Evolutionary conservation across 2,113 vertebrate genomes (phyloP), one percentile per base, ranked within the genome.

Genomic region (Spilogale gracilis): DNA sequence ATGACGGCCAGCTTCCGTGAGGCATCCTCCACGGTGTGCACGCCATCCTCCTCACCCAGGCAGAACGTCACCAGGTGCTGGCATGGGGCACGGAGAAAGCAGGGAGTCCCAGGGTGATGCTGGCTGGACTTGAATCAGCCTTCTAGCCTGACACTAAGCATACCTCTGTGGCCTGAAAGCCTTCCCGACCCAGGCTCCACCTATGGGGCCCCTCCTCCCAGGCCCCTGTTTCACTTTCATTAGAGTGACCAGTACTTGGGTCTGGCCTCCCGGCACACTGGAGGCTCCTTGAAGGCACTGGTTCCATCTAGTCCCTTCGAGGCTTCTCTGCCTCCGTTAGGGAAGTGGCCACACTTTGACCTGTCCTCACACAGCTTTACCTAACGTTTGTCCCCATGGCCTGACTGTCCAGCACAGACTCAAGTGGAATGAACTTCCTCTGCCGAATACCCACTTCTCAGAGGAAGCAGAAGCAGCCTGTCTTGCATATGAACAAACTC

Each of bases 41-140:
- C 95, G 0, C 98, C 98, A 0, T 98, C 99, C 18, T 98, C 98
- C 25, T 98, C 98, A 1, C 98, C 98, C 91, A 98, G 92, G 48
- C 97, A 97, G 96, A 99, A 98, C 0, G 98, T 98, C 85, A 98
- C 98, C 95, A 99, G 94, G 84, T 99, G 99, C 99, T 99, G 97
- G 60, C 50, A 30, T 3, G 3, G 14, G 30, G 6, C 25, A 8
- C 1, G 0, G 16, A 90, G 58, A 30, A 10, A 23, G 61, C 10
- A 54, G 48, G 86, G 65, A 79, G 92, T 48, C 20, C 27, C 20
- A 9, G 30, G 43, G 4, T 25, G 60, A 14, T 17, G 38, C 32
- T 23, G 27, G 14, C 9, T 6, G 58, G 52, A 2, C 30, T 54
- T 30, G 10, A 27, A 3, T 17, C 27, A 4, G 67, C 63, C 81